Conservation (phyloP, 2,113 vertebrate species). For the Crypturellus undulatus region DNA sequence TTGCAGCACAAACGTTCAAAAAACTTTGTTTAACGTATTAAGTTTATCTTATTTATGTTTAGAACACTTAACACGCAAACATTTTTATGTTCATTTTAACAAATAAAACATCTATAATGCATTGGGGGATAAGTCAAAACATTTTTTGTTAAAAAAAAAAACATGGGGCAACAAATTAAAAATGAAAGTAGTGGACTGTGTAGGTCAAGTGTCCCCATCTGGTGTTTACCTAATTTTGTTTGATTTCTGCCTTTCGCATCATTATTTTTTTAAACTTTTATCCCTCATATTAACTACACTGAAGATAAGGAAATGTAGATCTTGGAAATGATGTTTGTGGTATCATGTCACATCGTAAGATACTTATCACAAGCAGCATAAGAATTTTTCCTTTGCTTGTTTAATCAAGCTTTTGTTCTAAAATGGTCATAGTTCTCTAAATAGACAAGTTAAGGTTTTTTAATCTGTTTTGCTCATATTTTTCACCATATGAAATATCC, state of each 20-base stretch:
- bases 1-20: neutral
- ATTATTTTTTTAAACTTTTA: slow-evolving; percentile 61
- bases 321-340: slow-evolving; percentile 32
- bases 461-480: neutral
- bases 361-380: slow-evolving; percentile 16
- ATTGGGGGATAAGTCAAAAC: neutral
- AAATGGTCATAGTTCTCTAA: slow-evolving; percentile 28
- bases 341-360: slow-evolving; percentile 5
- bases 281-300: slow-evolving; percentile 50
- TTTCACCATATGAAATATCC: neutral
- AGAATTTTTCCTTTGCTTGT: slow-evolving; percentile 51
- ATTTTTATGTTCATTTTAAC: slow-evolving; percentile 23
- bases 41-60: neutral
- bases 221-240: slow-evolving; percentile 49
- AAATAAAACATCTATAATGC: slow-evolving; percentile 38
- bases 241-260: slow-evolving; percentile 52
- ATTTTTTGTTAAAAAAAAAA: slow-evolving; percentile 19
- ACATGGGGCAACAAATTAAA: slow-evolving; percentile 37
- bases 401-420: slow-evolving; percentile 52
- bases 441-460: slow-evolving; percentile 29
- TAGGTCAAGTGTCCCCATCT: slow-evolving; percentile 37
- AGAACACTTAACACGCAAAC: too few relatives aligned
- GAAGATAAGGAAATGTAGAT: slow-evolving; percentile 54
- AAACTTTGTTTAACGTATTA: neutral
- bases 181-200: neutral